Base-by-base conservation (phyloP, 2,797 vertebrate genomes). In the Melanogrammus aeglefinus region DNA sequence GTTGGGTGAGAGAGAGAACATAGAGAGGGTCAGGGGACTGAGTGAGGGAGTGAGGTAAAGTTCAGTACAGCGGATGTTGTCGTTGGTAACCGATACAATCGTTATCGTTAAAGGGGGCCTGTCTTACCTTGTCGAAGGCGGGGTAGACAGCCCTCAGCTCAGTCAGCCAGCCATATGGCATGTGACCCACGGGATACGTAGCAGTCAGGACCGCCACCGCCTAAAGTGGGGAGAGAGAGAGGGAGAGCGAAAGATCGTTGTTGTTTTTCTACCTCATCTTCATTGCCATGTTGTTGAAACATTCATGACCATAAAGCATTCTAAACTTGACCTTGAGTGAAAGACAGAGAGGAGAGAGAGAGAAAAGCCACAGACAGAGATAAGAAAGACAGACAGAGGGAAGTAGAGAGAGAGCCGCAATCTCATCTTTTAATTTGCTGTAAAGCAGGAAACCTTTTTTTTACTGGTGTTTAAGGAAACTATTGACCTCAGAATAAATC, bases 121-220 rank as follows among this genome's bases (percentile, higher is more conserved):
- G 38, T 29, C 73, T 86, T 90, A 99, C 98, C 96, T 97, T 97
- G 92, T 99, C 96, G 86, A 99, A 99, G 77, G 98, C 98, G n/a
- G 98, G 97, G 86, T 97, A 99, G 21, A 99, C 94, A 3, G 97
- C 97, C 74, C 98, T 95, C 82, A 99, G 96, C 81, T 99, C 98
- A 3, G 98, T 99, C 82, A 99, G 80, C 98, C 98, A 99, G 75
- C 98, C 98, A 24, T 99, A 99, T 0, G 98, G 98, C 97, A 99
- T 98, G 91, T 99, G 98, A 87, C 98, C 98, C 88, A 99, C 98
- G 0, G 98, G 98, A 88, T 99, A 99, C 0, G 98, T 98, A 75
- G 98, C 98, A 38, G 98, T 99, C 89, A 99, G 91, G 86, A 99
- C 97, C 0, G 98, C 98, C 85, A 99, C 97, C 0, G 98, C 98